Conservation (phyloP, 2,797 vertebrate species). For the Notoglanidium macrostoma region DNA sequence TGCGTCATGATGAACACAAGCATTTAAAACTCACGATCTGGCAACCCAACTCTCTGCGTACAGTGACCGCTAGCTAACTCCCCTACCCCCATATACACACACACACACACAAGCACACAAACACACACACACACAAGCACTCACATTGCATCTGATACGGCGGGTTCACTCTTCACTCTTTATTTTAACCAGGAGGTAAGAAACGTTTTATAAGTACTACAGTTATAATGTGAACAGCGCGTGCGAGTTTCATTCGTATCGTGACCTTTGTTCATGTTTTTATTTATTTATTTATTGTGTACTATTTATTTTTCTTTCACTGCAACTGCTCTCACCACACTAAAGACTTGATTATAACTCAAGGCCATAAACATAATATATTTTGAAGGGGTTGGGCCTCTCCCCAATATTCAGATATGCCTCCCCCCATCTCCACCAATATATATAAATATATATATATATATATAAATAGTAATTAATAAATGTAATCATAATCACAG, state of each 20-base stretch:
- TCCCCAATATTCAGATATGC: too few relatives aligned
- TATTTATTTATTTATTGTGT: not conserved
- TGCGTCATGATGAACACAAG: not conserved
- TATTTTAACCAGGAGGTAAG: not conserved
- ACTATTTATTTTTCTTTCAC: not conserved
- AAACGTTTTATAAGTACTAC: not conserved
- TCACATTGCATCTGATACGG: not conserved
- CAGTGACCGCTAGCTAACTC: accelerated
- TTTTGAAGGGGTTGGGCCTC: too few relatives aligned
- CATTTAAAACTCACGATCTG: not conserved
- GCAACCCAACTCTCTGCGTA: not conserved
- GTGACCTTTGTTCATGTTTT: not conserved
- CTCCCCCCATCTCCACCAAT: too few relatives aligned
- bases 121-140: not conserved
- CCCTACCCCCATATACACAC: not conserved
- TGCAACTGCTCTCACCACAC: not conserved
- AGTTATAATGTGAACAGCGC: not conserved
- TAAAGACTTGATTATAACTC: too few relatives aligned
- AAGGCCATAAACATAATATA: too few relatives aligned
- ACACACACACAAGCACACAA: not conserved
- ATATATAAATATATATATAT: too few relatives aligned
- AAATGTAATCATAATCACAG: too few relatives aligned
- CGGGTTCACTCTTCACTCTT: not conserved
- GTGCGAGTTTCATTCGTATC: not conserved
- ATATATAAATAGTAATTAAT: too few relatives aligned